Evolutionary conservation across 2,797 vertebrate species (phyloP).

Genomic region (Xiphorhynchus erythropygius): DNA sequence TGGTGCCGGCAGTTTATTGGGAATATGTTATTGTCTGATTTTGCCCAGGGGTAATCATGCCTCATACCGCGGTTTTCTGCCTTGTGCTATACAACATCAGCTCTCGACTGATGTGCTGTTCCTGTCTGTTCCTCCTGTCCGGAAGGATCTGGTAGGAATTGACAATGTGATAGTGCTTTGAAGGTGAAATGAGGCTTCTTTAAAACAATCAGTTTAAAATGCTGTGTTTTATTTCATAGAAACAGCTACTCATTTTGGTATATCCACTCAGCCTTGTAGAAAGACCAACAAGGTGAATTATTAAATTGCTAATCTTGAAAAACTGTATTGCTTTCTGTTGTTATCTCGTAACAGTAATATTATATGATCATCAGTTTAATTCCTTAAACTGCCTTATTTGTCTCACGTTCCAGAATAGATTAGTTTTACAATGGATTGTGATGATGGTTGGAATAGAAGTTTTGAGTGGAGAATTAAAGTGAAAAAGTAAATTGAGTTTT

Average conservation of each 20-base stretch:
- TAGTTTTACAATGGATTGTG: background rate
- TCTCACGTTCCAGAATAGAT: background rate
- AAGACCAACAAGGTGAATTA: background rate
- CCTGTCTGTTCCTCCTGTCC: background rate
- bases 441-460: background rate
- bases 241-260: background rate
- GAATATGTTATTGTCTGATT: background rate
- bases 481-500: background rate
- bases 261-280: background rate
- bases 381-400: background rate
- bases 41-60: background rate
- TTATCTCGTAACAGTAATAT: background rate
- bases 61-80: accelerated
- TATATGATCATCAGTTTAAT: background rate
- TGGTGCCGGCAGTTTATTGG: background rate
- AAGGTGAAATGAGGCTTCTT: background rate
- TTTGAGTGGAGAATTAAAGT: background rate
- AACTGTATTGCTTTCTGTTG: background rate
- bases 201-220: background rate
- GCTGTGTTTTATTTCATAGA: background rate
- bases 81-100: no score
- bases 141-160: background rate
- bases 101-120: accelerated
- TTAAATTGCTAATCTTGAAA: background rate
- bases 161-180: background rate